Conservation (phyloP, 2,888 invertebrate species). For the Campoplex nolae region DNA sequence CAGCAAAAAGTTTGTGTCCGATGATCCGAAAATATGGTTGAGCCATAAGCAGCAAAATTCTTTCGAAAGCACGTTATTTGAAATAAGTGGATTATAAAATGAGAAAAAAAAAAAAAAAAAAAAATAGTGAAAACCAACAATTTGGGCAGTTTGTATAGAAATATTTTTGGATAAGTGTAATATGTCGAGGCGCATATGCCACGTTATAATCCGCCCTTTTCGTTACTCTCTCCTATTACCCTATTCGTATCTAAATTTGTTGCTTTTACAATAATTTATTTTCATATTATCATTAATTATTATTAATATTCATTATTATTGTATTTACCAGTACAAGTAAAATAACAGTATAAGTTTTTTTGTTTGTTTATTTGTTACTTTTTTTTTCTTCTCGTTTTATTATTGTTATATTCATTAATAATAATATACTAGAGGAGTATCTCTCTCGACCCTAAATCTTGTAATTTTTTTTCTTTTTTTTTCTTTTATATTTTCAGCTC, state of each 20-base stretch:
- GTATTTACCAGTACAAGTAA: slow-evolving; percentile 75
- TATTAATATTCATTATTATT: slow-evolving; percentile 68
- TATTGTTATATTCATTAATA: slow-evolving; percentile 70
- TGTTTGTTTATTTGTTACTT: slow-evolving; percentile 77
- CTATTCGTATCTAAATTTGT: slow-evolving; percentile 78
- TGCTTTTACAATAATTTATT: slow-evolving; percentile 79
- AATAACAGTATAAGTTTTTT: slow-evolving; percentile 80
- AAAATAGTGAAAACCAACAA: slow-evolving; percentile 78
- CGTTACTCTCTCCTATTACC: slow-evolving; percentile 83
- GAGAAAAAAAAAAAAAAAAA: neutral
- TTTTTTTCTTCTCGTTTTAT: slow-evolving; percentile 71
- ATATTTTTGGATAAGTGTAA: slow-evolving; percentile 79
- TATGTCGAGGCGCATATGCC: slow-evolving; percentile 68
- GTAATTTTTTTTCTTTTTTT: slow-evolving; percentile 27
- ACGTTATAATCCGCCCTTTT: slow-evolving; percentile 81
- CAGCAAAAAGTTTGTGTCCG: slow-evolving; percentile 13
- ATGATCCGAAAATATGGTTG: neutral
- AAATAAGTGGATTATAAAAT: neutral
- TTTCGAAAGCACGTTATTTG: neutral
- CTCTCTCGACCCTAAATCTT: slow-evolving; percentile 54
- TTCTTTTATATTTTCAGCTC: slow-evolving; percentile 70
- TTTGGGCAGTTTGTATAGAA: slow-evolving; percentile 80
- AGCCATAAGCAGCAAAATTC: slow-evolving; percentile 16
- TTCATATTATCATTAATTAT: slow-evolving; percentile 76
- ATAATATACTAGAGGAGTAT: slow-evolving; percentile 69